Base-by-base conservation (phyloP, 2,797 vertebrate genomes). In the Sebastes cheni region DNA sequence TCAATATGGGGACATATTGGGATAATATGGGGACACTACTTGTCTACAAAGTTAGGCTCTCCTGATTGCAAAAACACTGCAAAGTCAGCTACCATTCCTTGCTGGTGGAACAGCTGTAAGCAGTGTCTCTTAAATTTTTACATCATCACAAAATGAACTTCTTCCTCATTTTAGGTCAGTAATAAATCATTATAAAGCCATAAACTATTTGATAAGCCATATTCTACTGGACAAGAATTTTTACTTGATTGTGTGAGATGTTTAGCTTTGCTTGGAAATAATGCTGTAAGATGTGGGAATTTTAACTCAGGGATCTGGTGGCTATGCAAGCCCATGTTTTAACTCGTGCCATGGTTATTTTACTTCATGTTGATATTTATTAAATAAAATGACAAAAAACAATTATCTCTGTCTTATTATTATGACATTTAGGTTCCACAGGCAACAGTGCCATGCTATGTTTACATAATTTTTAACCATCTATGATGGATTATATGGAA, bases 331-430 rank as follows among this genome's bases (percentile, higher is more conserved):
- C n/a, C 52, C 7, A 29, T 32, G 18, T 87, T 87, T 83, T 73
- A 81, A 71, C 22, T 69, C 2, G 74, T 6, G 14, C 18, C 59
- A 2, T 27, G 73, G 12, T 74, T 71, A 16, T 80, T 86, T 88
- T 75, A 87, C 32, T 62, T 82, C 2, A 22, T 83, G 20, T 59
- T 76, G n/a, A 66, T 89, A 91, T 93, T 91, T 94, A 86, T 93
- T 84, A 23, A 93, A 89, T 92, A 91, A 93, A 93, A 87, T 3
- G 9, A 30, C 14, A 67, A 12, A 18, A 88, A 69, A 3, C 6
- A 5, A n/a, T 46, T 7, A 3, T 69, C 6, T 42, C 5, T 79
- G 66, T 81, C 10, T 66, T 25, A 69, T 67, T 36, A 4, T 2
- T 36, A 4, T 2, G 10, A 67, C 20, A 56, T 65, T 23, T 56